Base-by-base conservation (phyloP, 2,888 invertebrate species). In the Isoperla grammatica region DNA sequence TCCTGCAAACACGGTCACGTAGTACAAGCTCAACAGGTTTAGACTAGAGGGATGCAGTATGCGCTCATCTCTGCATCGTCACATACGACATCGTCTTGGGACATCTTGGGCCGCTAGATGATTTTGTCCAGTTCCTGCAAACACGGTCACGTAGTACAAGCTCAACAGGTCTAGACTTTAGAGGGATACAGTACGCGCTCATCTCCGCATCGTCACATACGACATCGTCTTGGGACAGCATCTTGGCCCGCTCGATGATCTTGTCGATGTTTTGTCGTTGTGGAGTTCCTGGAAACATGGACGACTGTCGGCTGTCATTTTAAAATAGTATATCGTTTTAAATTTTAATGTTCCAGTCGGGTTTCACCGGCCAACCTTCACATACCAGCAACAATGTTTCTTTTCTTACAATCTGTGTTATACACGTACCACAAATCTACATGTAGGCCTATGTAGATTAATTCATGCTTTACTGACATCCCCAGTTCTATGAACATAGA, bases 41-140 rank as follows among this genome's bases (percentile, higher is more conserved):
- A n/a, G n/a, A n/a, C n/a, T n/a, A n/a, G n/a, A n/a, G n/a, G 12
- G 35, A 97, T 92, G 74, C 98, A 98, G 73, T 94, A 94, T 82
- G 94, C 90, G 55, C 89, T 90, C 62, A 87, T 85, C 68, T 87
- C 86, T 63, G 81, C 83, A 65, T 81, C 81, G 6, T 80, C 77
- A 62, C 88, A 87, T 62, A 81, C 81, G 43, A 83, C 83, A 37
- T 84, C 85, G 48, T 80, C 77, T 0, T 81, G 79, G 2, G 87
- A 84, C 63, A 84, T 84, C 67, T 84, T 87, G 0, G 91, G 92
- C 22, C 88, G 77, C 37, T 90, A 89, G 6, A 95, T 82, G 11
- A 95, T 78, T 39, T 83, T 81, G 71, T 95, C 94, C 6, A 96
- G 74, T 61, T 90, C 89, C 40, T 75, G 69, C 58, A 71, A 71